These are phyloP conservation scores for Monopterus albus DNA, from an alignment of 2,113 vertebrate genomes.

Conservation along the genomic window DNA sequence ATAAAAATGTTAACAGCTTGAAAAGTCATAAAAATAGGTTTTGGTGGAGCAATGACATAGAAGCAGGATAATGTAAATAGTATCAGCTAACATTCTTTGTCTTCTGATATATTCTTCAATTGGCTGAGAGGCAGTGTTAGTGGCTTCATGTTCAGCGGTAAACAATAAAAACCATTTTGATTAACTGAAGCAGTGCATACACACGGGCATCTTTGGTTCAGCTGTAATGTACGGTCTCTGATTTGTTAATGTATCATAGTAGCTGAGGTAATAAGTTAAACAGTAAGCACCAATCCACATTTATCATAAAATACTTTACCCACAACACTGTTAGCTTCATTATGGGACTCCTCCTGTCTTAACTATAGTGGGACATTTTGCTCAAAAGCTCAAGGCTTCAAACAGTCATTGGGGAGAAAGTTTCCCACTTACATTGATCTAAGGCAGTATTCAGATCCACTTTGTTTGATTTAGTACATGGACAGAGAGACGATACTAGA, in stretches of 20 bases:
- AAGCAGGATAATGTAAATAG: constrained; percentile 49
- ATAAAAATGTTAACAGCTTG: constrained; percentile 30
- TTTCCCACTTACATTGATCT: constrained; percentile 20
- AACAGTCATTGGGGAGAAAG: constrained; percentile 35
- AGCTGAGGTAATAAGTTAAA: constrained; percentile 95
- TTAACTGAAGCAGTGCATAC: constrained; percentile 69
- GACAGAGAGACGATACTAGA: neutral
- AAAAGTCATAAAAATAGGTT: constrained; percentile 26
- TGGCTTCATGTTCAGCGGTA: constrained; percentile 40
- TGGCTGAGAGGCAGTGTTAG: constrained; percentile 66
- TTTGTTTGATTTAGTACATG: neutral
- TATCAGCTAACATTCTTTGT: neutral
- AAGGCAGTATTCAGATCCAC: constrained; percentile 9
- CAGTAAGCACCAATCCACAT: constrained; percentile 88
- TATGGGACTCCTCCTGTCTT: constrained; percentile 27
- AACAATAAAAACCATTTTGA: constrained; percentile 33
- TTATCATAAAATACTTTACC: constrained; percentile 45
- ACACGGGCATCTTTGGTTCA: constrained; percentile 79
- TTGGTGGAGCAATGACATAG: constrained; percentile 32
- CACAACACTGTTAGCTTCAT: constrained; percentile 33
- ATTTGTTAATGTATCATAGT: constrained; percentile 53
- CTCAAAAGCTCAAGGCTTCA: constrained; percentile 26
- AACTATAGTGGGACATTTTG: constrained; percentile 42
- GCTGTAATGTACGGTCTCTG: constrained; percentile 77
- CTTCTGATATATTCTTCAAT: constrained; percentile 36